Evolutionary conservation across 2,113 vertebrate species (phyloP).

Genomic region (Hippotragus niger): DNA sequence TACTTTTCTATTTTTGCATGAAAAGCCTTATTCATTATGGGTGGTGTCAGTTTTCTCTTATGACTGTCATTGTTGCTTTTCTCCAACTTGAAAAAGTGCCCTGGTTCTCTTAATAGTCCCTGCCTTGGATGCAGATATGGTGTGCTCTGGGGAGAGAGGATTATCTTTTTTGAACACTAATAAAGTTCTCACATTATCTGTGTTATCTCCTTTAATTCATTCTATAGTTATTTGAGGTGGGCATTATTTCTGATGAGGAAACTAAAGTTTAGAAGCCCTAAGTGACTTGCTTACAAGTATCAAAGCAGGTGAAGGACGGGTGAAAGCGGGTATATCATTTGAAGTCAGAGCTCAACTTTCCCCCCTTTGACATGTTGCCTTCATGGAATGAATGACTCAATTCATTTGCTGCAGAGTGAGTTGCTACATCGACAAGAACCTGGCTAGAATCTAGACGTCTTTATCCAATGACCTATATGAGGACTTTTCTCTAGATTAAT

Average conservation of each 20-base stretch:
- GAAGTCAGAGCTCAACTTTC: neutral
- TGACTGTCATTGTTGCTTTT: neutral
- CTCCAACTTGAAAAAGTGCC: neutral
- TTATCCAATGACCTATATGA: neutral
- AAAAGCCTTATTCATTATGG: neutral
- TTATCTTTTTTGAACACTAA: neutral
- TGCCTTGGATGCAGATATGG: neutral
- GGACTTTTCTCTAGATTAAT: neutral
- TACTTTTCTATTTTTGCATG: neutral
- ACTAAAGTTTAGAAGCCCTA: neutral
- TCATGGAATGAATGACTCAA: neutral
- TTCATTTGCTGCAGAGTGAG: neutral
- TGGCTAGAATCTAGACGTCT: neutral
- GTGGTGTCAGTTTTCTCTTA: neutral
- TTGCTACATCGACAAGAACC: neutral
- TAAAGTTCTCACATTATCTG: neutral
- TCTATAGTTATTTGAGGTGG: neutral
- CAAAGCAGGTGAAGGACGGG: neutral
- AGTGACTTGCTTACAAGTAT: neutral
- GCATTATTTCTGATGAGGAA: neutral
- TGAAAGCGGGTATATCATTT: neutral
- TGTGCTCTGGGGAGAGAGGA: neutral
- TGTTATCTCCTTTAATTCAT: neutral
- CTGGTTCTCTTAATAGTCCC: neutral
- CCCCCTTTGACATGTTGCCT: neutral